Percentiles rank a stretch among this genome's conserved stretches.
phyloP scores from a whole-genome alignment of 2,888 invertebrate species.

The Neocrepidodera transversa region DNA sequence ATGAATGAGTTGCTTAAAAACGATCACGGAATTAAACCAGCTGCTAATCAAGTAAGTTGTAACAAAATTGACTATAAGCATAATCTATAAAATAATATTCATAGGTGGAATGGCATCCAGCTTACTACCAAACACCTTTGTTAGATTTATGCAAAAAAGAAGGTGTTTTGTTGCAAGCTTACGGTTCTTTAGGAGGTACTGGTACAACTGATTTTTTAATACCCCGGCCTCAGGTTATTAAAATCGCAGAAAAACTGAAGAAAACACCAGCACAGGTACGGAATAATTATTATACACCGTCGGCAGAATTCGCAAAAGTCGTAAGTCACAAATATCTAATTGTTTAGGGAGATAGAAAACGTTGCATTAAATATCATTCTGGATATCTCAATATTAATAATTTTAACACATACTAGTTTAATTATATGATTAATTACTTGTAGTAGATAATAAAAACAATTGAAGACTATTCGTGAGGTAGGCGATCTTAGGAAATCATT shows the following conservation, averaged over 20 bases:
- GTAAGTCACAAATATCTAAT: no score
- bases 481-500: no score
- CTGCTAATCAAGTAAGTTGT: constrained; percentile 75
- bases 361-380: no score
- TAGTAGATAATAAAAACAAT: no score
- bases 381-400: no score
- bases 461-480: no score
- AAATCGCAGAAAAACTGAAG: constrained; percentile 67
- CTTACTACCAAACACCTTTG: constrained; percentile 70
- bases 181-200: constrained; percentile 76
- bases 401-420: no score
- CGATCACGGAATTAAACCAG: constrained; percentile 67
- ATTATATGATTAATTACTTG: no score
- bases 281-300: no score
- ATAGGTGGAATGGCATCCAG: constrained; percentile 75
- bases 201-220: constrained; percentile 51
- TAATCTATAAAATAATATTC: neutral
- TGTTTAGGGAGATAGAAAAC: no score
- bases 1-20: constrained; percentile 67
- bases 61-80: no score
- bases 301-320: no score
- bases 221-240: constrained; percentile 57
- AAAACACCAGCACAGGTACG: constrained; percentile 67
- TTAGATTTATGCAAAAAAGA: constrained; percentile 69
- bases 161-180: constrained; percentile 78